Base-by-base conservation (phyloP, 30 jellyfish, hydroid and myxozoan genomes). In the Cassiopea andromeda region DNA sequence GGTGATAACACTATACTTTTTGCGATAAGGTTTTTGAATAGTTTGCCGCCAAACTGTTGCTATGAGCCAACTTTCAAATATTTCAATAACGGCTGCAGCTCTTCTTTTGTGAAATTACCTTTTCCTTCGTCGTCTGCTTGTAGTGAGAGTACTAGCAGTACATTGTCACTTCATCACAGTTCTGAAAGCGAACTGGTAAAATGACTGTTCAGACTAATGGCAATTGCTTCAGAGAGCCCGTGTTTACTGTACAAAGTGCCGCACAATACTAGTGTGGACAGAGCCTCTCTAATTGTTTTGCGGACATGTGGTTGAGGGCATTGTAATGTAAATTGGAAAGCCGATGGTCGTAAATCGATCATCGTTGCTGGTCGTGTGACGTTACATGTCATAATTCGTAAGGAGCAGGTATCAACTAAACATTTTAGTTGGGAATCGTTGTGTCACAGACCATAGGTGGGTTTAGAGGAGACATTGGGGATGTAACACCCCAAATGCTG, bases 241-340 rank as follows among this genome's bases (percentile, higher is more conserved):
- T 74, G 74, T 85, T 85, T 69, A 70, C 69, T 54, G 75, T 73
- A 68, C 57, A 14, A 81, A 87, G 68, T 71, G 94, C 90, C 94
- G 94, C 94, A 80, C 94, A 78, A 43, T 81, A 1, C 82, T 45
- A 87, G 70, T 87, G 89, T 58, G 45, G 17, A 73, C 47, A 27
- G 15, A n/a, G 84, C 84, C 91, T 83, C 60, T 50, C 73, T 69
- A 59, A 87, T 90, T 90, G 89, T 90, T 90, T 61, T 88, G 69
- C 82, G 76, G 91, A 82, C 97, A 90, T 82, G 97, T 48, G 97
- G 97, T 75, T 49, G 80, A 60, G 58, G 64, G 61, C 49, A 69
- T 90, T 90, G 87, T 90, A 46, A 90, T 90, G 91, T 82, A 90
- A 90, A 71, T 44, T 60, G 48, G 49, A 45, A 12, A 48, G 50